Conservation (phyloP, 2,888 invertebrate species). For the Phrixothrix hirtus region DNA sequence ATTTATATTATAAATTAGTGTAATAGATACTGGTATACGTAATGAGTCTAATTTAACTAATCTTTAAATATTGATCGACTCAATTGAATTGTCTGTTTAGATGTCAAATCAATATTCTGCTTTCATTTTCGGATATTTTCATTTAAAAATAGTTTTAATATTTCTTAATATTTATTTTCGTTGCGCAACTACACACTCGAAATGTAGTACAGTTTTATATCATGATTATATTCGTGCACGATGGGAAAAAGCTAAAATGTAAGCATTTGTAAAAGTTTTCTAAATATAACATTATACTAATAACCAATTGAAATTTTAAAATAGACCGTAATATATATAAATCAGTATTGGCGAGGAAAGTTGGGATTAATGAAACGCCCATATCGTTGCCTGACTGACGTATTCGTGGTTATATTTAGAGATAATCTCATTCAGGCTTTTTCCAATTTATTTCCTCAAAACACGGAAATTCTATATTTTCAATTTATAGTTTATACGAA, state of each 20-base stretch:
- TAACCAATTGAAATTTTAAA: slow-evolving; percentile 36
- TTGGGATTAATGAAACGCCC: slow-evolving; percentile 24
- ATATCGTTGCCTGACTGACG: slow-evolving; percentile 17
- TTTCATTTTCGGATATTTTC: too few relatives aligned
- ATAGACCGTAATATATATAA: slow-evolving; percentile 31
- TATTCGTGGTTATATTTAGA: slow-evolving; percentile 26
- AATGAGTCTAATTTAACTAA: too few relatives aligned
- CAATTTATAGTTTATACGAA: slow-evolving; percentile 6
- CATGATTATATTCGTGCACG: slow-evolving; percentile 16
- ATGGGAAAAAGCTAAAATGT: slow-evolving; percentile 15
- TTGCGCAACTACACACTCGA: too few relatives aligned
- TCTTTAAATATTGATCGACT: too few relatives aligned
- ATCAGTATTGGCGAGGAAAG: slow-evolving; percentile 26
- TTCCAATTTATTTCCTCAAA: slow-evolving; percentile 12
- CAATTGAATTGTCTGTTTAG: too few relatives aligned
- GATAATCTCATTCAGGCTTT: slow-evolving; percentile 17
- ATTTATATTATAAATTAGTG: too few relatives aligned
- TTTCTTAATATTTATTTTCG: too few relatives aligned
- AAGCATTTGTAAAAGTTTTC: slow-evolving; percentile 29
- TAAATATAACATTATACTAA: slow-evolving; percentile 38
- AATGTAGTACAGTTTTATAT: too few relatives aligned
- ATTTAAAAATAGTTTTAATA: too few relatives aligned
- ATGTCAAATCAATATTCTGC: too few relatives aligned
- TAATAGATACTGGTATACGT: too few relatives aligned
- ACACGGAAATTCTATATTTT: slow-evolving; percentile 7